Conservation (phyloP, 1,140 invertebrate genomes). For the Ceratitis capitata region DNA sequence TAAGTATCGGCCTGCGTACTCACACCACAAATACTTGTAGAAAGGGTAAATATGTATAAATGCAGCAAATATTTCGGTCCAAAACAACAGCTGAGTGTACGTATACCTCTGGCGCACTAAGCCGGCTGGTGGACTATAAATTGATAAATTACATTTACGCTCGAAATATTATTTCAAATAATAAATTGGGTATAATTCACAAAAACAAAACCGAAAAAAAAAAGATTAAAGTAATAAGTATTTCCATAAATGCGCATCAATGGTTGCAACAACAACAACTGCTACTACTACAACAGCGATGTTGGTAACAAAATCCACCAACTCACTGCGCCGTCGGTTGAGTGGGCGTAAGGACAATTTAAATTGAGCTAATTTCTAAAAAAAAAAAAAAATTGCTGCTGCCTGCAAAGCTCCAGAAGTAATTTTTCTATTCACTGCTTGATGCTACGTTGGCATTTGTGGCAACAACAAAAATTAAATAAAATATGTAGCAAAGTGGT, state of each 20-base stretch:
- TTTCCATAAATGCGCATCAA: neutral
- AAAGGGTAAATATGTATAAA: neutral
- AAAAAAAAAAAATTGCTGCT: neutral
- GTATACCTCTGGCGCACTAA: neutral
- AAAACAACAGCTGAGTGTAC: too few relatives aligned
- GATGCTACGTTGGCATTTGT: neutral
- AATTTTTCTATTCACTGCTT: neutral
- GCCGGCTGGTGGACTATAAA: neutral
- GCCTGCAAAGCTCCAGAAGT: neutral
- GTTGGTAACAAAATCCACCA: neutral
- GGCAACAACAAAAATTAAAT: too few relatives aligned
- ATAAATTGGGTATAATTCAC: conserved; percentile 21
- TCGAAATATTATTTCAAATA: conserved; percentile 28
- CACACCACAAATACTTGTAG: neutral
- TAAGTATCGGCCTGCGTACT: neutral
- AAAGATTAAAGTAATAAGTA: neutral
- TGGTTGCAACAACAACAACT: neutral
- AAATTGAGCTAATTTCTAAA: conserved; percentile 4
- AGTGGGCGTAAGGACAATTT: neutral
- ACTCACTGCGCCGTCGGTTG: neutral
- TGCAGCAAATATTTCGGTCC: neutral
- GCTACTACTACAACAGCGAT: neutral
- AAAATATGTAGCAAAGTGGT: neutral
- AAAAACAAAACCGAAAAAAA: neutral
- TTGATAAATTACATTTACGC: conserved; percentile 37